These are phyloP conservation scores for Stenotaenia linearis DNA, from an alignment of 2,888 invertebrate genomes.

Conservation along the genomic window DNA sequence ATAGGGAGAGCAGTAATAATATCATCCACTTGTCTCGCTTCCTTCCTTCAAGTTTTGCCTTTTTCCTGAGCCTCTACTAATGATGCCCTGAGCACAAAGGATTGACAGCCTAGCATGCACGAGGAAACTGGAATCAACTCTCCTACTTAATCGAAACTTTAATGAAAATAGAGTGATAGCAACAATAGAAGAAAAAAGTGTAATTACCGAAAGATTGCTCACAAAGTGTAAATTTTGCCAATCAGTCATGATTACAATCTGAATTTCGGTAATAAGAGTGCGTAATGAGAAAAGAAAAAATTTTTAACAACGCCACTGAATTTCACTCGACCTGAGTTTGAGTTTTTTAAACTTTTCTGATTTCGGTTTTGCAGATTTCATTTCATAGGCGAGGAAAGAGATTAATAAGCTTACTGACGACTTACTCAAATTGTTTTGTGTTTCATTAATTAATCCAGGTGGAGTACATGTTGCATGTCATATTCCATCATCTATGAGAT, in stretches of 20 bases:
- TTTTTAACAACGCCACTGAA: no score
- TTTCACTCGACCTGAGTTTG: no score
- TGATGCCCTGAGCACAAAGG: constrained; percentile 9
- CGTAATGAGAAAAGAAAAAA: no score
- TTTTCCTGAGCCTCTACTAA: constrained; percentile 1
- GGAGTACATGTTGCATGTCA: no score
- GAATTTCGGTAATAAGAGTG: no score
- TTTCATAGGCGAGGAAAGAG: no score
- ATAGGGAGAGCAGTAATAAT: constrained; percentile 4
- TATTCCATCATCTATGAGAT: no score
- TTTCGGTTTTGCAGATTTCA: no score
- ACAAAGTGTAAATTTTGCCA: background rate
- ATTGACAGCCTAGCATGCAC: background rate
- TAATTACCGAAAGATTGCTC: background rate
- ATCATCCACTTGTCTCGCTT: constrained; percentile 9
- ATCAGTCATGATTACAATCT: background rate
- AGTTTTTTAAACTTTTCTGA: no score
- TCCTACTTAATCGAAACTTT: background rate
- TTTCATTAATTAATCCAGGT: no score
- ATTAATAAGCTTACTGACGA: no score
- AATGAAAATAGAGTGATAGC: background rate
- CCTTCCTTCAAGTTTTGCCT: constrained; percentile 9
- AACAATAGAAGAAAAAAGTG: background rate
- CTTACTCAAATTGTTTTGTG: no score
- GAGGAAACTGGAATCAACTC: constrained; percentile 8